Base-by-base conservation (phyloP, 2,113 vertebrate species). In the Zosterops hypoxanthus region DNA sequence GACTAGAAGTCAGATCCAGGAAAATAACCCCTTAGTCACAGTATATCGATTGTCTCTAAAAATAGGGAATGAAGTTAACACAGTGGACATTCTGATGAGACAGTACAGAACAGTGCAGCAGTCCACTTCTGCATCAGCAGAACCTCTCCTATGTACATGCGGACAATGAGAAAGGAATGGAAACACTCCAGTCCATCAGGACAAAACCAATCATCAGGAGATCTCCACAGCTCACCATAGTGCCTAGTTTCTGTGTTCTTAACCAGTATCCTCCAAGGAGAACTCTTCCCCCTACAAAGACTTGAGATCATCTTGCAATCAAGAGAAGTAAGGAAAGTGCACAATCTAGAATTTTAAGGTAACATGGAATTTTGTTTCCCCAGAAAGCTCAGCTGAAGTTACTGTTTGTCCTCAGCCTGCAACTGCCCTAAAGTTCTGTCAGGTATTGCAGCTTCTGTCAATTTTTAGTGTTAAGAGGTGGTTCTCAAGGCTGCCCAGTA, bases 31-130 rank as follows among this genome's bases (percentile, higher is more conserved):
- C 80, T 90, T 93, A 94, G 81, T 96, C 95, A 97, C 95, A 97
- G 95, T 96, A 94, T 97, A 94, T 92, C 94, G 95, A 96, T 96
- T 95, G 94, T 96, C 96, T 96, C 95, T 95, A 87, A 94, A 96
- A 95, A 90, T 10, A 94, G 94, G 95, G 88, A 94, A 95, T 93
- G 94, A 93, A 92, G 86, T 80, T 63, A 92, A 96, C 73, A 85
- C 23, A 14, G 89, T 73, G 88, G 92, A 95, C 85, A 25, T 83
- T 92, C 72, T 94, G 85, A 93, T 95, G 90, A 93, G 71, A 95
- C 75, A 52, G 87, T 81, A 93, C 64, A 78, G 91, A 93, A 92
- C 71, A 90, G 72, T 60, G 79, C 34, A 2, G 80, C 79, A 77
- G 93, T 86, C 95, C 94, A 88, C 82, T 63, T 77, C 85, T 3